These are phyloP conservation scores for Paradoxurus hermaphroditus DNA, from an alignment of 2,113 vertebrate species.

Conservation along the genomic window DNA sequence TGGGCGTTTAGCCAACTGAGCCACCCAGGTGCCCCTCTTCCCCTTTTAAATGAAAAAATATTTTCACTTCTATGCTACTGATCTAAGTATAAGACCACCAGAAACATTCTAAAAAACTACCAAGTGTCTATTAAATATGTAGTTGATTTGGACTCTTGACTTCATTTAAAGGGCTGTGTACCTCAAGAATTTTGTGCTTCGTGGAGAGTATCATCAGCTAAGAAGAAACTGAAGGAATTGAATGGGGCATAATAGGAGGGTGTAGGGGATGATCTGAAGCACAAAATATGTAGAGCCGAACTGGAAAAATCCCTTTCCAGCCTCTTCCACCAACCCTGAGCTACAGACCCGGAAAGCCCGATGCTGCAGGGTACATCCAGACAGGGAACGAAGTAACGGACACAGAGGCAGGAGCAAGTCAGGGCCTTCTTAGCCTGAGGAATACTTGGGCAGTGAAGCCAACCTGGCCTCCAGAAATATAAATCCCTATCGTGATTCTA, in stretches of 20 bases:
- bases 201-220: not conserved
- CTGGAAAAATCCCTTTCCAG: not conserved
- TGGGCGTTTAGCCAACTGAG: too few relatives aligned
- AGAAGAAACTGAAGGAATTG: not conserved
- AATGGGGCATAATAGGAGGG: not conserved
- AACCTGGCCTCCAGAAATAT: not conserved
- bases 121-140: not conserved
- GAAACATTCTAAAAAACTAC: not conserved
- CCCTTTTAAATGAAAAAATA: constrained; percentile 35
- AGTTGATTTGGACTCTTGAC: not conserved
- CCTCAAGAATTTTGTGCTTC: not conserved
- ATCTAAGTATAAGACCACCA: not conserved
- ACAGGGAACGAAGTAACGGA: not conserved
- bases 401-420: not conserved
- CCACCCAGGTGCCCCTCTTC: not conserved
- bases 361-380: not conserved
- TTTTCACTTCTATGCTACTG: not conserved
- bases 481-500: not conserved
- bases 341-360: not conserved
- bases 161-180: not conserved
- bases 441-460: not conserved
- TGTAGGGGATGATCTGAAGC: not conserved
- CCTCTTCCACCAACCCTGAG: not conserved
- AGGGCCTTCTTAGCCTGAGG: not conserved
- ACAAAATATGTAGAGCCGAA: not conserved